phyloP scores from a whole-genome alignment of 92 coral and sea anemone species.

The Parazoanthus swiftii region DNA sequence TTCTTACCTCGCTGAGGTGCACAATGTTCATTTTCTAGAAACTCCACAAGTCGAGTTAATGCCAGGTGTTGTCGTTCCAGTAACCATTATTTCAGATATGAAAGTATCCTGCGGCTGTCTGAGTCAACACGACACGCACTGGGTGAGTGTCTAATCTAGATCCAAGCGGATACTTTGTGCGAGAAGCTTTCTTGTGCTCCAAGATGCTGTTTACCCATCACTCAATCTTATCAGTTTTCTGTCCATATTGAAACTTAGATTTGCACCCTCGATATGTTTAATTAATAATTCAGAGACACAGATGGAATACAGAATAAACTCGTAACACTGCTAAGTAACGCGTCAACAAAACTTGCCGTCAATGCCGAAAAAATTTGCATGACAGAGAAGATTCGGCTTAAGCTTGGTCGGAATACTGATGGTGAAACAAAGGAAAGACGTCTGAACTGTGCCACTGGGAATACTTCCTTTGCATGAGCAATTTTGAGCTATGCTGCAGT shows the following conservation, averaged over 20 bases:
- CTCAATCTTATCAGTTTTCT: constrained; percentile 1
- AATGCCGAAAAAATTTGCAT: background rate
- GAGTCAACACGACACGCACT: background rate
- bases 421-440: background rate
- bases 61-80: background rate
- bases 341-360: constrained; percentile 21
- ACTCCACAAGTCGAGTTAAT: background rate
- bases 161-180: background rate
- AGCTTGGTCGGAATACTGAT: background rate
- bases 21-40: background rate
- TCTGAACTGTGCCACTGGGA: background rate
- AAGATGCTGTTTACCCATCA: background rate
- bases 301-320: background rate
- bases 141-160: background rate
- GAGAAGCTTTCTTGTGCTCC: background rate
- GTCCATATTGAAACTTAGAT: background rate
- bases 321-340: constrained; percentile 17
- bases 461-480: background rate
- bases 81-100: background rate
- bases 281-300: constrained; percentile 6
- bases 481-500: background rate
- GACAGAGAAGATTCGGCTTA: constrained; percentile 12
- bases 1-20: background rate
- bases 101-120: background rate
- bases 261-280: background rate